Conservation (phyloP, 2,113 vertebrate species). For the Clarias macrocephalus region DNA sequence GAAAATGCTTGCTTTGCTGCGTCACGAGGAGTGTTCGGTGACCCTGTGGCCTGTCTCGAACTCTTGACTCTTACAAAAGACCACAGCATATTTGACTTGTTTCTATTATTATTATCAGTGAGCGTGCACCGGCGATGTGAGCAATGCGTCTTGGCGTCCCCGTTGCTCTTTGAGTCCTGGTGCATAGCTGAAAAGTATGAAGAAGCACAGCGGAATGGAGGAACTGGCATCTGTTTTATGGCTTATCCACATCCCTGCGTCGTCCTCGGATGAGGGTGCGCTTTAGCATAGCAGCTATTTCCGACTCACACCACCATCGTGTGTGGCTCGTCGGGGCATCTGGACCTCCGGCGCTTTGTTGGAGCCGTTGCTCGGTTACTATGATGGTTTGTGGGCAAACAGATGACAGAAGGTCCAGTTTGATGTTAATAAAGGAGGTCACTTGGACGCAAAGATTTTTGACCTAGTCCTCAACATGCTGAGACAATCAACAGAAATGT, state of each 20-base stretch:
- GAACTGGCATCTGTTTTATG: slow-evolving; percentile 31
- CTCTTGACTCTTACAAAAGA: slow-evolving; percentile 10
- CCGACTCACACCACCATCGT: slow-evolving; percentile 41
- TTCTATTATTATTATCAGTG: slow-evolving; percentile 28
- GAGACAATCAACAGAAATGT: background rate
- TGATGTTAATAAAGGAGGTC: background rate
- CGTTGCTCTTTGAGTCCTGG: background rate
- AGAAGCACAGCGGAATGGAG: background rate
- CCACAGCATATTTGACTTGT: background rate
- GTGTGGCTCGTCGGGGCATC: slow-evolving; percentile 45
- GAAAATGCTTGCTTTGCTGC: slow-evolving; percentile 39
- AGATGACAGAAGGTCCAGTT: slow-evolving; percentile 7
- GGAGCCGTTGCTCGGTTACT: slow-evolving; percentile 39
- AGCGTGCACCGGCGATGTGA: background rate
- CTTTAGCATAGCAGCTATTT: slow-evolving; percentile 30
- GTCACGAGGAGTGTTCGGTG: slow-evolving; percentile 17
- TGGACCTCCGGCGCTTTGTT: slow-evolving; percentile 48
- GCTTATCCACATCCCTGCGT: slow-evolving; percentile 12
- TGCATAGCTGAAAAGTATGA: background rate
- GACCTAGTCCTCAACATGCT: background rate
- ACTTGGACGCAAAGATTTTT: background rate
- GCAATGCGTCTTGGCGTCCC: background rate
- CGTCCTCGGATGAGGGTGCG: slow-evolving; percentile 13
- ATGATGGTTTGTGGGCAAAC: background rate
- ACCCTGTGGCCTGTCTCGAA: slow-evolving; percentile 18